Evolutionary conservation across 1,140 invertebrate species (phyloP).

Genomic region (Pantala flavescens): DNA sequence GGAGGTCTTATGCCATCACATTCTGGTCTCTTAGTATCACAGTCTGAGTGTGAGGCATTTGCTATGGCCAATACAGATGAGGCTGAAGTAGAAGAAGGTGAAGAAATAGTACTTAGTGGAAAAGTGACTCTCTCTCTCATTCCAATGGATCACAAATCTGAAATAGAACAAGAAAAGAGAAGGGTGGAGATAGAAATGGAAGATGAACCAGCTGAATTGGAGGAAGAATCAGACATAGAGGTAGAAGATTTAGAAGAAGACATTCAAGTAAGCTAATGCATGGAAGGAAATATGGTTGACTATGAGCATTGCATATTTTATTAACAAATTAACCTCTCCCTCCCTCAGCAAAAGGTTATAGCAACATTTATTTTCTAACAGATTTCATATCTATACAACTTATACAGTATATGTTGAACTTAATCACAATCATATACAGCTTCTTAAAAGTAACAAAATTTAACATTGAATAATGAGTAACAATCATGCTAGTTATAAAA

Average conservation of each 20-base stretch:
- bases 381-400: too few relatives aligned
- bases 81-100: background rate
- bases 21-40: background rate
- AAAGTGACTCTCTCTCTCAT: background rate
- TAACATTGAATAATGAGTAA: too few relatives aligned
- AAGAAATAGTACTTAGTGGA: background rate
- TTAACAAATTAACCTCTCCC: too few relatives aligned
- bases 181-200: conserved; percentile 12
- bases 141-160: background rate
- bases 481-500: too few relatives aligned
- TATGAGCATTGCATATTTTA: too few relatives aligned
- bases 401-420: too few relatives aligned
- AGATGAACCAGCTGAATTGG: conserved; percentile 20
- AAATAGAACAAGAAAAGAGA: background rate
- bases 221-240: background rate
- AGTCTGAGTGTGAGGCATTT: background rate
- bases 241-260: background rate
- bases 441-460: too few relatives aligned
- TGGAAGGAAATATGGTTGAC: too few relatives aligned
- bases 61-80: background rate
- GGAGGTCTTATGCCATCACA: background rate
- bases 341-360: too few relatives aligned
- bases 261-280: background rate
- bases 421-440: too few relatives aligned
- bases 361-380: too few relatives aligned